These are phyloP conservation scores for Carcina quercana DNA, from an alignment of 2,888 invertebrate species.

Conservation along the genomic window DNA sequence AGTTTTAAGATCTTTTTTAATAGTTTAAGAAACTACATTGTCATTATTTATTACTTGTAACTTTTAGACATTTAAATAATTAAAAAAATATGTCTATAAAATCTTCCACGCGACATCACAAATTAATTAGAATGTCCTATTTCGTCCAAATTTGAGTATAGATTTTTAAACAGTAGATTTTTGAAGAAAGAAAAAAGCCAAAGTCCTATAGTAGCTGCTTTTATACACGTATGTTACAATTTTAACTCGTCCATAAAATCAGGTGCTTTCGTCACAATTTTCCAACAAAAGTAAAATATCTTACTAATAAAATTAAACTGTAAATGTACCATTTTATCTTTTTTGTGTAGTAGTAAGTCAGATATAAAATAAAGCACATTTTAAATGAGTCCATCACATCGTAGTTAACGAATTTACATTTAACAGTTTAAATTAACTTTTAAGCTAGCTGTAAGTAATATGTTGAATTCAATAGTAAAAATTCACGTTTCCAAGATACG, in stretches of 20 bases:
- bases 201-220: constrained; percentile 28
- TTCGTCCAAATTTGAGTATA: constrained; percentile 33
- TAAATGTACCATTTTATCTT: too few species aligned
- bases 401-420: constrained; percentile 32
- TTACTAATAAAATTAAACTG: too few species aligned
- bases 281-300: constrained; percentile 16
- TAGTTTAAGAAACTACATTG: constrained; percentile 18
- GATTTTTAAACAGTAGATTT: constrained; percentile 27
- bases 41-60: constrained; percentile 24
- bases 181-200: constrained; percentile 38
- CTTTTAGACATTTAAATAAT: constrained; percentile 7
- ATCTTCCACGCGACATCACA: constrained; percentile 40
- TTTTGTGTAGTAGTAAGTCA: too few species aligned
- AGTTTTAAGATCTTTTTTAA: constrained; percentile 51
- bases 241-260: too few species aligned
- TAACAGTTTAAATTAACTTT: constrained; percentile 26
- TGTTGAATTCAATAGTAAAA: too few species aligned
- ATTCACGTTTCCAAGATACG: too few species aligned
- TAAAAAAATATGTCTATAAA: too few species aligned
- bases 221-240: too few species aligned
- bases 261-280: constrained; percentile 38
- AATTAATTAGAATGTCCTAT: constrained; percentile 24
- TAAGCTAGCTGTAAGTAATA: constrained; percentile 15
- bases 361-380: too few species aligned
- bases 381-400: constrained; percentile 47